Base-by-base conservation (phyloP, 1,140 invertebrate genomes). In the Macrostomum lignano region DNA sequence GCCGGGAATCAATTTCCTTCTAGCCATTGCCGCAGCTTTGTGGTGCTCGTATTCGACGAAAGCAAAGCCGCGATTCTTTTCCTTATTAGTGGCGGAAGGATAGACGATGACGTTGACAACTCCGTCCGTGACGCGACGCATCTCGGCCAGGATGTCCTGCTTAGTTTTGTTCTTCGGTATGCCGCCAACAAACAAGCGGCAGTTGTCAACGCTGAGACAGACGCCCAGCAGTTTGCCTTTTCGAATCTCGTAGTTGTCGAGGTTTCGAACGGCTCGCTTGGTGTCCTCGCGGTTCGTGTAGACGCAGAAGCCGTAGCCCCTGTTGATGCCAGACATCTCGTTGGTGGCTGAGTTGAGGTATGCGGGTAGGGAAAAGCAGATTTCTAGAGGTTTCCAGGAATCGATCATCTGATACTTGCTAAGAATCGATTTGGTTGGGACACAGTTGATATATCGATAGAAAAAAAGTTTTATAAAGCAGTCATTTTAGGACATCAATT, bases 1-100 rank as follows among this genome's bases (percentile, higher is more conserved):
- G 0, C 68, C 70, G 2, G 72, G 71, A 28, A 72, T 66, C 5
- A 81, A 55, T 37, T 69, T 68, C 13, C 74, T 54, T 15, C 74
- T 57, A 0, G 75, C 73, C 66, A 75, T 72, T 0, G 74, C 73
- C 2, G 75, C 76, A 2, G 67, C 64, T 28, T 68, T 60, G 45
- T 81, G 77, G 41, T 63, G 68, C 28, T 66, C 65, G 43, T 78
- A 82, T 47, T 79, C 74, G n/a, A 78, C 70, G 48, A 82, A 81
- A 7, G 73, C 72, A 48, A 74, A 79, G 1, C 74, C 74, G 14
- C 74, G 53, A 50, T 75, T 78, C 36, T 70, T 61, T 0, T 55
- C 55, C 32, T 66, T 65, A 44, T 75, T 47, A 17, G 49, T 45
- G 19, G 55, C 50, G 36, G 48, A 55, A 2, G 66, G 68, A 48